A percentile compares a stretch with the other conserved stretches of the same genome.
Conservation (phyloP, 2,113 vertebrate species). For the Columba janthina region DNA sequence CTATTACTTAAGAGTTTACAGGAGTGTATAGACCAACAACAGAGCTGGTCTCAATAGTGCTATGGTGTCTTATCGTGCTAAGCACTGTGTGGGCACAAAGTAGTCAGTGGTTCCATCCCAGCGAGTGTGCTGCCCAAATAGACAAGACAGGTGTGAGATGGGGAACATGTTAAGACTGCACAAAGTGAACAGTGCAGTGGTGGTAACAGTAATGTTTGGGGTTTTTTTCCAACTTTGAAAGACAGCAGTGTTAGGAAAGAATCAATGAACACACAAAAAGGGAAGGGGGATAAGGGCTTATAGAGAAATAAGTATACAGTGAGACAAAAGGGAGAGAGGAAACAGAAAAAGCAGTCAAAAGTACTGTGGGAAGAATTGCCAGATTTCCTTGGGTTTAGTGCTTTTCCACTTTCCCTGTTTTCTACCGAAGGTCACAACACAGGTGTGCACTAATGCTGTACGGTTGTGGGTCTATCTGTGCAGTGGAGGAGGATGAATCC, state of each 20-base stretch:
- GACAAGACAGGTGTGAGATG: neutral
- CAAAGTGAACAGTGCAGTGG: neutral
- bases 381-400: neutral
- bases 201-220: neutral
- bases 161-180: neutral
- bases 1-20: neutral
- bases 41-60: neutral
- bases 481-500: neutral
- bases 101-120: neutral
- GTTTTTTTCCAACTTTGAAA: neutral
- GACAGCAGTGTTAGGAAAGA: neutral
- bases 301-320: neutral
- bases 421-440: neutral
- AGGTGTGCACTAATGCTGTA: accelerated
- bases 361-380: neutral
- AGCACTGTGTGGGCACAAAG: neutral
- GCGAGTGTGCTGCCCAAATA: neutral
- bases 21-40: neutral
- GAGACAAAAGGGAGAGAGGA: neutral
- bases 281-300: neutral
- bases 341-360: neutral
- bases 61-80: neutral
- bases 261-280: neutral
- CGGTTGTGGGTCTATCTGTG: neutral
- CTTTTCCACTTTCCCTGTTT: neutral